Conservation (phyloP, 2,113 vertebrate genomes). For the Charina bottae region DNA sequence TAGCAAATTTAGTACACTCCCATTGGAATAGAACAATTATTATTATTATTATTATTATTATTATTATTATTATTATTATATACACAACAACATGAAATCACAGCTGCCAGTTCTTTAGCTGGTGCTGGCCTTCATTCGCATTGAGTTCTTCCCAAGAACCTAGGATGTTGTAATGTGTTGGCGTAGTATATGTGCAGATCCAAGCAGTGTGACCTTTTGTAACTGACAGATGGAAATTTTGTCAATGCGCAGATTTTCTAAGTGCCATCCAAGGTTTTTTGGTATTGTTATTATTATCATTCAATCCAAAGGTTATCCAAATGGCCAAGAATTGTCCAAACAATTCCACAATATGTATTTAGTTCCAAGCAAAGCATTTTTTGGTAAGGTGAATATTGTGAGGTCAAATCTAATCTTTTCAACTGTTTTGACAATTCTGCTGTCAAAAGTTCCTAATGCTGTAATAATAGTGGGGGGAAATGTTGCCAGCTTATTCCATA, state of each 20-base stretch:
- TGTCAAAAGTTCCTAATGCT: background rate
- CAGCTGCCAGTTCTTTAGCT: background rate
- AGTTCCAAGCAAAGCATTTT: background rate
- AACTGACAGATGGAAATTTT: background rate
- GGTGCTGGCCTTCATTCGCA: background rate
- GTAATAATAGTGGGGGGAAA: background rate
- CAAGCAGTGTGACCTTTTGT: background rate
- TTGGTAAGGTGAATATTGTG: background rate
- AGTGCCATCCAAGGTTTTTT: background rate
- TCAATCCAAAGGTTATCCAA: background rate
- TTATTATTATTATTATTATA: background rate
- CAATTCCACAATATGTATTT: background rate
- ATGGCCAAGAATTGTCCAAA: background rate
- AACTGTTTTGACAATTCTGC: background rate
- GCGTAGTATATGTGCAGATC: background rate
- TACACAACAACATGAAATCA: background rate
- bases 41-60: too few relatives aligned
- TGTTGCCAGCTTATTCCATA: background rate
- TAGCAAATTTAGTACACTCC: background rate
- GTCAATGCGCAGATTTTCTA: background rate
- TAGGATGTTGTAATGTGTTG: background rate
- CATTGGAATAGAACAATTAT: background rate
- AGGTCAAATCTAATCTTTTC: background rate
- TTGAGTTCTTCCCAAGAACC: background rate
- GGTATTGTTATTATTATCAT: background rate